These are phyloP conservation scores for Hycleus phaleratus DNA, from an alignment of 1,140 invertebrate genomes.

Conservation along the genomic window DNA sequence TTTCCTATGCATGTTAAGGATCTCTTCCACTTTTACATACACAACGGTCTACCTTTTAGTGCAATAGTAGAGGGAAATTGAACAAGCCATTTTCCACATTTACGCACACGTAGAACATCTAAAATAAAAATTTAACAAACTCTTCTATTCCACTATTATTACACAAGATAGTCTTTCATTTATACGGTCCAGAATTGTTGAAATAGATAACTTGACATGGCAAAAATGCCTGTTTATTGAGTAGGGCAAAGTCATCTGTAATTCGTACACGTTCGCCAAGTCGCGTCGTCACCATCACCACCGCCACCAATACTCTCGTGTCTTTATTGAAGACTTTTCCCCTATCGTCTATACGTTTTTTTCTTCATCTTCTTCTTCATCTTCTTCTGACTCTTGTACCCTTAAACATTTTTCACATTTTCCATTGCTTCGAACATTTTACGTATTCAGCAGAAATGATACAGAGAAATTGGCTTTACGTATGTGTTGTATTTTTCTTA, in stretches of 20 bases:
- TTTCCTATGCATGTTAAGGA: constrained; percentile 6
- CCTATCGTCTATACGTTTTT: constrained; percentile 1
- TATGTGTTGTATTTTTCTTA: constrained; percentile 20
- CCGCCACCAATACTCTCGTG: constrained; percentile 3
- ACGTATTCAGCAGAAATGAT: constrained; percentile 25
- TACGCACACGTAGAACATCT: no score
- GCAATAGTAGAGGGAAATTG: no score
- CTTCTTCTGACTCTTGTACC: not conserved
- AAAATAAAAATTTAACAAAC: no score
- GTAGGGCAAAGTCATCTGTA: constrained; percentile 19
- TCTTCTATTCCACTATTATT: no score
- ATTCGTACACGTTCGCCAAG: constrained; percentile 18
- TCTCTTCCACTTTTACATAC: not conserved
- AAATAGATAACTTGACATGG: constrained; percentile 18
- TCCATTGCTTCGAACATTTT: constrained; percentile 19
- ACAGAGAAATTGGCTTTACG: constrained; percentile 22
- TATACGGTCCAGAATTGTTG: constrained; percentile 5
- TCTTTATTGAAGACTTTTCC: constrained; percentile 20
- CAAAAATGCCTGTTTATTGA: constrained; percentile 23
- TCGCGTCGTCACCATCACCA: constrained; percentile 17
- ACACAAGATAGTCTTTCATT: no score
- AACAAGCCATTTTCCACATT: no score
- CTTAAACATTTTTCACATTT: constrained; percentile 27
- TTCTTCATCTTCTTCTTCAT: constrained; percentile 2
- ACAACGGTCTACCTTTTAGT: no score